Base-by-base conservation (phyloP, 2,888 invertebrate species). In the Pedicia rivosa region DNA sequence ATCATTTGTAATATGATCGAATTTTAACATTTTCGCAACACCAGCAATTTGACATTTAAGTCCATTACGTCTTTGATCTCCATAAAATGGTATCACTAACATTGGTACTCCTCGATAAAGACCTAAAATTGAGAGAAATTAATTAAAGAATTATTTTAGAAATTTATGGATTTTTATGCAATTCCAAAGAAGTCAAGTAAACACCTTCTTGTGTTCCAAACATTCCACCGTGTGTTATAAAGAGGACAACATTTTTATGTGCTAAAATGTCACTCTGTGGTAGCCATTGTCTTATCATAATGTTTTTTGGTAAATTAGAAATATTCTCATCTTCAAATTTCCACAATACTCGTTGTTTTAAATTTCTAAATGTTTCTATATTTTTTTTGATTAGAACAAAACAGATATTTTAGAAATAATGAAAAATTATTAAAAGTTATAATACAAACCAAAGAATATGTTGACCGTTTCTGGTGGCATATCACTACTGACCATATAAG, bases 181-280 rank as follows among this genome's bases (percentile, higher is more conserved):
- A n/a, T n/a, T n/a, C n/a, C n/a, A n/a, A n/a, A n/a, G n/a, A n/a
- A n/a, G n/a, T n/a, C n/a, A n/a, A n/a, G n/a, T n/a, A n/a, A n/a
- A 61, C 50, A 13, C 62, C 58, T 43, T 65, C 65, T 42, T 59
- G 60, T 2, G 59, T 57, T 32, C 64, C 61, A 35, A 63, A 55
- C 13, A 60, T 47, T 20, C 64, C 64, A 9, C 64, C 65, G 40
- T 65, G 64, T 3, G 62, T 57, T 14, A 65, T 63, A 43, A 65
- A 65, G 0, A 64, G 39, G 31, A 56, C 55, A 0, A 63, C 48
- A 47, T 64, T 64, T 2, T 51, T 52, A 48, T 65, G 63, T 2
- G 59, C 64, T 43, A 60, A 40, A 32, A 70, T 58, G 42, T 66
- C 67, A 39, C 61, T 62, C 49, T 70, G 70, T 2, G 69, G 68